Percentiles rank a stretch among this genome's conserved stretches.
Conservation (phyloP, 2,797 vertebrate genomes). For the Myotis daubentonii region DNA sequence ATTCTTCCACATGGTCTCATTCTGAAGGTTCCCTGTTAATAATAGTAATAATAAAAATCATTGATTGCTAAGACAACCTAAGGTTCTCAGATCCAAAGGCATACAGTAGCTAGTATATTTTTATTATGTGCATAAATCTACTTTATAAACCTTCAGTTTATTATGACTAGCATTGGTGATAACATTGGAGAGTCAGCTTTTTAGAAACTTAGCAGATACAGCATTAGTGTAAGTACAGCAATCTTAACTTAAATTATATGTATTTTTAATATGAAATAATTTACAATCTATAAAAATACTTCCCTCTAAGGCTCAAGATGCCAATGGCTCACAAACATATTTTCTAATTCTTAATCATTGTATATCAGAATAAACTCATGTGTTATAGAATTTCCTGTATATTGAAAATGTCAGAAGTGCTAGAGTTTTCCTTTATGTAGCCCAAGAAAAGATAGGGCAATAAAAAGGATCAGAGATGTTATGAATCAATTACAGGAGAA, state of each 20-base stretch:
- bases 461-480: neutral
- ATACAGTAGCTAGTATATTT: neutral
- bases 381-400: neutral
- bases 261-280: slow-evolving; percentile 53
- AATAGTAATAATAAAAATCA: neutral
- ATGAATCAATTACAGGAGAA: slow-evolving; percentile 13
- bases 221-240: neutral
- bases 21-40: slow-evolving; percentile 22
- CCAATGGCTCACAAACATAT: slow-evolving; percentile 19
- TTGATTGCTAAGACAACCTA: neutral
- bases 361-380: slow-evolving; percentile 24
- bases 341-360: neutral
- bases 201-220: slow-evolving; percentile 45
- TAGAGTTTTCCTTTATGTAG: slow-evolving; percentile 7
- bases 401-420: neutral
- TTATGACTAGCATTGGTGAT: neutral
- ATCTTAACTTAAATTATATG: slow-evolving; percentile 30
- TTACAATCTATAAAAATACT: slow-evolving; percentile 57
- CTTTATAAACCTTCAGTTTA: neutral
- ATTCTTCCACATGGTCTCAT: neutral
- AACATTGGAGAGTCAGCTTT: neutral
- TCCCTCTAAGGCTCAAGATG: neutral
- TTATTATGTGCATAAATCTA: neutral
- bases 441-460: neutral
- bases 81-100: slow-evolving; percentile 2